Evolutionary conservation across 64 coral and sea anemone species (phyloP).

Genomic region (Pocillopora damicornis): DNA sequence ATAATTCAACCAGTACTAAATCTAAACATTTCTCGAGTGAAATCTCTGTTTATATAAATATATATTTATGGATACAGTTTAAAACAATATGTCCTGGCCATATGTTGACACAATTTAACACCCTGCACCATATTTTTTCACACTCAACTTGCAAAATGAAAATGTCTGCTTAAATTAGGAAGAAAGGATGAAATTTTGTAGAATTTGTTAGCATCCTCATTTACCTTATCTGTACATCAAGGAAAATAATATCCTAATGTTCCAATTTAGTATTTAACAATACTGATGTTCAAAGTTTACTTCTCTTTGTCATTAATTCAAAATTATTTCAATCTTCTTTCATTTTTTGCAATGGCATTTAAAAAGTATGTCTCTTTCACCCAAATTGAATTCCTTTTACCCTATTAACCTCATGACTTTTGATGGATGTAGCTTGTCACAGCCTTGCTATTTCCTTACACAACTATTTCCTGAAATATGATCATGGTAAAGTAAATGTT

Average conservation of each 20-base stretch:
- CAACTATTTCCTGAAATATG: background rate
- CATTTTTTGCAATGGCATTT: no score
- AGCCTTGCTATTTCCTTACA: background rate
- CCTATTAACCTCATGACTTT: background rate
- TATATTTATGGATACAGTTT: background rate
- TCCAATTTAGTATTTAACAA: no score
- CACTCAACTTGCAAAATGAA: background rate
- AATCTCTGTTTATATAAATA: background rate
- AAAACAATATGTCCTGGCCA: background rate
- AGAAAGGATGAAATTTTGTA: background rate
- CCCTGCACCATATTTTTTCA: background rate
- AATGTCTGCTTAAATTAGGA: conserved; percentile 11
- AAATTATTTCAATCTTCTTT: no score
- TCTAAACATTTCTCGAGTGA: background rate
- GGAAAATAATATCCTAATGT: no score
- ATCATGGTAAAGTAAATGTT: conserved; percentile 2
- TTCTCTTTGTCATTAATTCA: no score
- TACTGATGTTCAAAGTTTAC: no score
- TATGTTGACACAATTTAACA: background rate
- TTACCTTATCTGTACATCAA: no score
- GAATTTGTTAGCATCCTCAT: no score
- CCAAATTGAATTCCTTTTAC: background rate
- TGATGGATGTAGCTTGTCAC: background rate
- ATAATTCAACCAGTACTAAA: background rate
- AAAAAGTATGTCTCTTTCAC: no score